Evolutionary conservation across 2,888 invertebrate genomes (phyloP).

Genomic region (Hesperia comma): DNA sequence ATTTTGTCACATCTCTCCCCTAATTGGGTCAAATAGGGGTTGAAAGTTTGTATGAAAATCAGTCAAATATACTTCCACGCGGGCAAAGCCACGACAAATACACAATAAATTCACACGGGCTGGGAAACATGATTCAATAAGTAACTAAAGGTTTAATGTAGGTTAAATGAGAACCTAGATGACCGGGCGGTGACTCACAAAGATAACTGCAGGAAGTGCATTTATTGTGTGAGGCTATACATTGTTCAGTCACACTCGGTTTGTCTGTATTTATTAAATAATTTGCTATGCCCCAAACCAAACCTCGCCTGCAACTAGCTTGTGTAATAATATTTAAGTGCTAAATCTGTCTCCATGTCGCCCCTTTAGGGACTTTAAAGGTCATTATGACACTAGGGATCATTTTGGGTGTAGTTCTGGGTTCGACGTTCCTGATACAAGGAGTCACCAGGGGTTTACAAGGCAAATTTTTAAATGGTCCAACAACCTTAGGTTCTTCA

Average conservation of each 20-base stretch:
- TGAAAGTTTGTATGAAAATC: no score
- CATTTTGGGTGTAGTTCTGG: no score
- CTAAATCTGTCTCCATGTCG: no score
- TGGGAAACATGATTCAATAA: neutral
- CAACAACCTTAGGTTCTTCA: no score
- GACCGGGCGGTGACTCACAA: constrained; percentile 25
- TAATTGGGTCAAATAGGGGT: no score
- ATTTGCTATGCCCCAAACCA: neutral
- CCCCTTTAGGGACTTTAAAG: no score
- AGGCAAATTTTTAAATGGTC: no score
- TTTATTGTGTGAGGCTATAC: constrained; percentile 35
- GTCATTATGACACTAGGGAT: no score
- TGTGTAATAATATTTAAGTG: neutral
- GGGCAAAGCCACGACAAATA: neutral
- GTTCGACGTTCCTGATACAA: no score
- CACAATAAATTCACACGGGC: neutral
- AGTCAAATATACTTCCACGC: no score
- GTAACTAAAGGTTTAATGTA: constrained; percentile 10
- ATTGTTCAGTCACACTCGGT: constrained; percentile 26
- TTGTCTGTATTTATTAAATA: constrained; percentile 32
- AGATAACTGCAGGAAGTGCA: constrained; percentile 25
- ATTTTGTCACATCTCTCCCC: no score
- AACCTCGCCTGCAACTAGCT: neutral
- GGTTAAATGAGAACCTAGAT: constrained; percentile 24
- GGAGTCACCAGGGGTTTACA: no score